These are phyloP conservation scores for Incurvaria masculella DNA, from an alignment of 2,888 invertebrate genomes.

Conservation along the genomic window DNA sequence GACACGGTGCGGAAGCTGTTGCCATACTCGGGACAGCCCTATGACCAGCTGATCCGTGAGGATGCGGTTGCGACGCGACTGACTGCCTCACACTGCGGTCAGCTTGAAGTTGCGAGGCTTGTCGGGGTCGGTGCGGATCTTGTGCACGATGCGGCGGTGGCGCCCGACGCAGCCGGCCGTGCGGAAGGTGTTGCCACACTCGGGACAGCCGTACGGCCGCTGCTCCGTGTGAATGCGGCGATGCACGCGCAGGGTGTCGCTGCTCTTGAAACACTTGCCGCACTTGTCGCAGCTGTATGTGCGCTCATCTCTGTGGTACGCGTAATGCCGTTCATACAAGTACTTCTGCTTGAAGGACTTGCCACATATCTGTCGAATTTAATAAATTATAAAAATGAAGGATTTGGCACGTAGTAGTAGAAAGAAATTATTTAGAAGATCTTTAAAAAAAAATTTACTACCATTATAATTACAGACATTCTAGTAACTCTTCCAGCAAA, in stretches of 20 bases:
- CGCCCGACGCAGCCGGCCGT: conserved; percentile 49
- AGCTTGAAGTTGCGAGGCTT: too few species aligned
- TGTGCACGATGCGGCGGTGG: conserved; percentile 45
- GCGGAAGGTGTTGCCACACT: conserved; percentile 48
- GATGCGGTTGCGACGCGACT: too few species aligned
- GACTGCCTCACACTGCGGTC: too few species aligned
- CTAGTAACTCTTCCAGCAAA: too few species aligned
- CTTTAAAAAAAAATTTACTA: too few species aligned
- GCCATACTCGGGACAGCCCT: conserved; percentile 43
- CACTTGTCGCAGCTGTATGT: conserved; percentile 51
- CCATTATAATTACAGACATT: too few species aligned
- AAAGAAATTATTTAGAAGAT: too few species aligned
- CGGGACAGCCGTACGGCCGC: conserved; percentile 40
- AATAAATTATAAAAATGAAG: too few species aligned
- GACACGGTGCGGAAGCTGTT: conserved; percentile 49
- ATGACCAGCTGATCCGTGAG: too few species aligned
- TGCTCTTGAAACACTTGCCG: conserved; percentile 51
- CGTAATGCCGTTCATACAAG: conserved; percentile 47
- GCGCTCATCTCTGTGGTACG: conserved; percentile 53
- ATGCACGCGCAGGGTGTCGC: conserved; percentile 50
- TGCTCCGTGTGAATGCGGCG: conserved; percentile 48
- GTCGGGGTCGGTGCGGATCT: conserved; percentile 19
- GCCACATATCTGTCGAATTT: too few species aligned
- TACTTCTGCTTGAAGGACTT: conserved; percentile 50
- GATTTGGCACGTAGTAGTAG: too few species aligned